Percentiles rank a stretch among this genome's conserved stretches.
These are phyloP conservation scores for Mionectes macconnelli DNA, from an alignment of 2,113 vertebrate genomes.

Conservation along the genomic window DNA sequence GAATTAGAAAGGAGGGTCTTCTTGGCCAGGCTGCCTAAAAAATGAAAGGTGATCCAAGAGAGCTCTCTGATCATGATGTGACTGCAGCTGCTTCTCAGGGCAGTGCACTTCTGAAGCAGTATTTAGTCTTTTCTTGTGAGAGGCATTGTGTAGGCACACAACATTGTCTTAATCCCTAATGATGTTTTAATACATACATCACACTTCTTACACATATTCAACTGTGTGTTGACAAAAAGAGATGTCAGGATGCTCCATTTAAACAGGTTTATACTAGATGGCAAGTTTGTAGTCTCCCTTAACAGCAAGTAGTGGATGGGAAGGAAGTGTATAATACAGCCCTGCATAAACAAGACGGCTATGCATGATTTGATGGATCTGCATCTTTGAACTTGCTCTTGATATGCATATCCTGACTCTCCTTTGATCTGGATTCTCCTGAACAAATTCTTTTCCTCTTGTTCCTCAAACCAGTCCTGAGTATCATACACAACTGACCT, in stretches of 20 bases:
- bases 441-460: background rate
- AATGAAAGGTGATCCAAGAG: background rate
- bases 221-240: background rate
- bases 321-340: background rate
- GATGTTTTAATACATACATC: background rate
- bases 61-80: background rate
- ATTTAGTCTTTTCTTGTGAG: background rate
- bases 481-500: background rate
- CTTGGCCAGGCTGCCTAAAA: background rate
- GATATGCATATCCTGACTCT: background rate
- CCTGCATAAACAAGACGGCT: background rate
- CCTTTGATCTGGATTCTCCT: background rate
- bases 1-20: background rate
- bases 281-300: background rate
- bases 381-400: background rate
- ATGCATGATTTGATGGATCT: background rate
- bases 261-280: background rate
- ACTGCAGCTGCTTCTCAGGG: background rate
- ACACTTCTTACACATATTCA: background rate
- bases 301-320: background rate
- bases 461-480: background rate
- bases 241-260: background rate
- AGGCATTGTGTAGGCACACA: background rate
- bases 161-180: background rate
- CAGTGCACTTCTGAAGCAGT: background rate